Conservation (phyloP, 2,888 invertebrate species). For the Seladonia tumulorum region DNA sequence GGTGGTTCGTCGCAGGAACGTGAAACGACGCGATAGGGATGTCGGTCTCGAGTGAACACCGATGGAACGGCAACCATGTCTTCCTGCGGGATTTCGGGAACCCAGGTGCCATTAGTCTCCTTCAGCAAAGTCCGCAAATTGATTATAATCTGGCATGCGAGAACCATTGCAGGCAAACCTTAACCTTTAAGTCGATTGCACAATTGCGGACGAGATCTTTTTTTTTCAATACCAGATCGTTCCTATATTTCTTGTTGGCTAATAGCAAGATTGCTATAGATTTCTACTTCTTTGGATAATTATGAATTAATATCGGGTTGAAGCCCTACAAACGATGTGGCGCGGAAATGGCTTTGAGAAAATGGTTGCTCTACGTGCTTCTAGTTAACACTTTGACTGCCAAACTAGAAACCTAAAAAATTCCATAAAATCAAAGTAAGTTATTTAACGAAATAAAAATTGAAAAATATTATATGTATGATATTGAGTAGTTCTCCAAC, state of each 20-base stretch:
- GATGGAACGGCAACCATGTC: constrained; percentile 3
- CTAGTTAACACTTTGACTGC: too few relatives aligned
- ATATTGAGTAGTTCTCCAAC: too few relatives aligned
- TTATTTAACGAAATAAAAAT: too few relatives aligned
- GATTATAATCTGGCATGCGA: not conserved
- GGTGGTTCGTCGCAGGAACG: constrained; percentile 19
- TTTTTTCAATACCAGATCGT: not conserved
- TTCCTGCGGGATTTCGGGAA: not conserved
- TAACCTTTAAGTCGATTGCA: not conserved
- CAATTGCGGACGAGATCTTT: too few relatives aligned
- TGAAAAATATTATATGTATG: too few relatives aligned
- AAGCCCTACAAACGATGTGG: too few relatives aligned
- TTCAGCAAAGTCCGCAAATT: not conserved
- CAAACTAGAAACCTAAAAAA: too few relatives aligned
- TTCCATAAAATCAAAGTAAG: too few relatives aligned
- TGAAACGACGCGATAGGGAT: constrained; percentile 12
- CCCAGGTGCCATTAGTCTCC: not conserved
- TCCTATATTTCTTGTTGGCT: not conserved
- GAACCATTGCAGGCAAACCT: not conserved
- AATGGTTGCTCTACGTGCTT: too few relatives aligned
- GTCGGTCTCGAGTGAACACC: not conserved
- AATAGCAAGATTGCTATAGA: too few relatives aligned
- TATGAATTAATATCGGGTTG: too few relatives aligned
- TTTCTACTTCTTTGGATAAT: not conserved
- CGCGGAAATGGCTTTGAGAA: too few relatives aligned